A percentile compares a stretch with the other conserved stretches of the same genome.
These are phyloP conservation scores for Rafetus swinhoei DNA, from an alignment of 2,113 vertebrate genomes.

Conservation along the genomic window DNA sequence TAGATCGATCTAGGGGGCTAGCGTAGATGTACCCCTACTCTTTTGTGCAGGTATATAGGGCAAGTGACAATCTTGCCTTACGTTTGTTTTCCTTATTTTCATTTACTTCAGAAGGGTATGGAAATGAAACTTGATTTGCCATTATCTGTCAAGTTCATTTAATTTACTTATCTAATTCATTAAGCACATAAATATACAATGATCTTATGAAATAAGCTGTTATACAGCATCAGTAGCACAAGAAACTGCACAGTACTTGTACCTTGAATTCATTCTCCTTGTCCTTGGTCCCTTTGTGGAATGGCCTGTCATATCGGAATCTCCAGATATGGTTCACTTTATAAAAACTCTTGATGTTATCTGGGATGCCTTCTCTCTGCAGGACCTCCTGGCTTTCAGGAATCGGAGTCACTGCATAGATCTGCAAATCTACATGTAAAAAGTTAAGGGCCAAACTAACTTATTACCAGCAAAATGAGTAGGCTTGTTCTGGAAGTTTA, in stretches of 20 bases:
- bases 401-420: conserved; percentile 97
- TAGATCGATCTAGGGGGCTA: too few species aligned
- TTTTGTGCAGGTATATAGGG: not conserved
- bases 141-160: not conserved
- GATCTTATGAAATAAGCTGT: not conserved
- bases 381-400: conserved; percentile 97
- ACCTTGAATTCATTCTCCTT: conserved; percentile 99
- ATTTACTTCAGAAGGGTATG: not conserved
- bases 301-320: conserved; percentile 96
- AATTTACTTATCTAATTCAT: not conserved
- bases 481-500: not conserved
- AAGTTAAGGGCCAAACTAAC: conserved; percentile 79
- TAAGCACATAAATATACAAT: not conserved
- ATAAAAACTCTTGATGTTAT: conserved; percentile 99
- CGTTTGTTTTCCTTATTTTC: not conserved
- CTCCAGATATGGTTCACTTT: conserved; percentile 99
- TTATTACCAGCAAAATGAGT: not conserved
- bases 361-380: conserved; percentile 94
- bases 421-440: conserved; percentile 90
- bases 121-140: not conserved
- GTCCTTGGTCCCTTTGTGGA: conserved; percentile 98
- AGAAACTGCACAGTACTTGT: conserved; percentile 67
- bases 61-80: not conserved
- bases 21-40: too few species aligned
- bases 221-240: not conserved